Evolutionary conservation across 2,797 vertebrate species (phyloP).

Genomic region (Parauchenoglanis punctatus): DNA sequence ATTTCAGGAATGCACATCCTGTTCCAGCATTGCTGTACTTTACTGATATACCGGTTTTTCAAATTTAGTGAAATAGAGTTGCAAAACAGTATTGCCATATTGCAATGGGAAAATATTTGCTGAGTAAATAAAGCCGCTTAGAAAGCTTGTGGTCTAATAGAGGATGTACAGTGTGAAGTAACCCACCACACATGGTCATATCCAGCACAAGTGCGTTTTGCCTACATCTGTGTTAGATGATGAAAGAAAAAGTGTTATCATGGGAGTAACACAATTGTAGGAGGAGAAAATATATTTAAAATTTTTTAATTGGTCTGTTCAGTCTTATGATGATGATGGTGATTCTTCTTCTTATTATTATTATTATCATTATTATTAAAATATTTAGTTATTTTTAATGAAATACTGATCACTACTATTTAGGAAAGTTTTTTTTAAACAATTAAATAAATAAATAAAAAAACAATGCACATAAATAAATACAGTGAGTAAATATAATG

Average conservation of each 20-base stretch:
- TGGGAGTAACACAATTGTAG: background rate
- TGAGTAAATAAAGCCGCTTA: background rate
- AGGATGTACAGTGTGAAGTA: background rate
- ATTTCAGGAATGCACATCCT: constrained; percentile 16
- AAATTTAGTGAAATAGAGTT: background rate
- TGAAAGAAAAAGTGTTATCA: background rate
- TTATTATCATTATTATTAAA: background rate
- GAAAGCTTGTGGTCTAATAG: background rate
- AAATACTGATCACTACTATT: background rate
- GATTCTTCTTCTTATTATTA: background rate
- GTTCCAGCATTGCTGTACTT: background rate
- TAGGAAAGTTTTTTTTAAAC: background rate
- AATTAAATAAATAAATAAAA: background rate
- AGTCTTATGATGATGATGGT: background rate
- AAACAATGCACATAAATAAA: background rate
- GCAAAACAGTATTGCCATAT: background rate
- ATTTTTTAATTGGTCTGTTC: too few relatives aligned
- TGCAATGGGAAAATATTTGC: background rate
- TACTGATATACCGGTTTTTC: background rate
- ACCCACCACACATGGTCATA: background rate
- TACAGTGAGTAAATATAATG: background rate
- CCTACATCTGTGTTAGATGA: background rate
- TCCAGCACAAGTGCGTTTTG: background rate
- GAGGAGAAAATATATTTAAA: background rate
- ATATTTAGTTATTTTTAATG: background rate